phyloP scores from a whole-genome alignment of 2,113 vertebrate genomes.

The Sialia sialis region DNA sequence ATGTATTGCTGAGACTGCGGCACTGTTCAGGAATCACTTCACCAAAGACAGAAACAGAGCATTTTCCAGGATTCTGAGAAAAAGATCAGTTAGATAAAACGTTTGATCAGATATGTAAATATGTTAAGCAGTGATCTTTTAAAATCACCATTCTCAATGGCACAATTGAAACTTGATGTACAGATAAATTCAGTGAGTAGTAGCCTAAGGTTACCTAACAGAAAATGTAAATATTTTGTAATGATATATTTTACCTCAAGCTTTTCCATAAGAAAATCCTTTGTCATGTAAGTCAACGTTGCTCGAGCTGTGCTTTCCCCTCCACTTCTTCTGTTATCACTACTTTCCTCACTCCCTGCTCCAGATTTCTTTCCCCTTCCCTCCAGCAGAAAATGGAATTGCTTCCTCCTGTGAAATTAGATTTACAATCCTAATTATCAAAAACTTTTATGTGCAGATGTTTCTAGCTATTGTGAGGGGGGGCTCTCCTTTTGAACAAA shows the following conservation, averaged over 20 bases:
- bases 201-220: not conserved
- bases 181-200: not conserved
- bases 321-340: conserved; percentile 80
- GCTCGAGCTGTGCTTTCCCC: conserved; percentile 85
- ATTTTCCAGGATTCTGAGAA: not conserved
- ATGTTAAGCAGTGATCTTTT: not conserved
- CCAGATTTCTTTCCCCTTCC: conserved; percentile 84
- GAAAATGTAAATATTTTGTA: not conserved
- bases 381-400: conserved; percentile 86
- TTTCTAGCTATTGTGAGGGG: not conserved
- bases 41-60: not conserved
- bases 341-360: conserved; percentile 79
- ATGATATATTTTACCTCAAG: conserved; percentile 78
- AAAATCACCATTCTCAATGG: not conserved
- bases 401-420: conserved; percentile 82
- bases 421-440: not conserved
- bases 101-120: not conserved
- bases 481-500: not conserved
- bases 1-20: not conserved
- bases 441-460: not conserved
- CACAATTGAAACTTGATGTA: not conserved
- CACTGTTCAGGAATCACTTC: not conserved
- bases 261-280: conserved; percentile 81
- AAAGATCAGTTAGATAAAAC: not conserved
- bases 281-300: conserved; percentile 82